phyloP scores from a whole-genome alignment of 2,113 vertebrate species.

The Bos indicus region DNA sequence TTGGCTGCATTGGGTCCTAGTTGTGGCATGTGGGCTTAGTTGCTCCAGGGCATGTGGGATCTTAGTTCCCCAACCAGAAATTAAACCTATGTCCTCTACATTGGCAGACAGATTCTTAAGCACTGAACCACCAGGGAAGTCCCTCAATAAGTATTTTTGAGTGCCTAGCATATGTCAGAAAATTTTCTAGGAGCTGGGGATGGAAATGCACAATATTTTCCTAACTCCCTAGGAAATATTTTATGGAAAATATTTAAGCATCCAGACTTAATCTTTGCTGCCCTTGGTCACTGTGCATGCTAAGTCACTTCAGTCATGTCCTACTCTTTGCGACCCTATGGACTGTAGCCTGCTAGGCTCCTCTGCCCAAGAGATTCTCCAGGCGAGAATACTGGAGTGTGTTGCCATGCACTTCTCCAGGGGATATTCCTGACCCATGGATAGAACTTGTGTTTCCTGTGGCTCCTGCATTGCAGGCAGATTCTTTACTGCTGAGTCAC shows the following conservation, averaged over 20 bases:
- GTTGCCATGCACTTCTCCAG: not conserved
- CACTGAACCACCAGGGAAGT: not conserved
- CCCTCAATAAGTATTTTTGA: constrained; percentile 54
- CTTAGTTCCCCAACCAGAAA: not conserved
- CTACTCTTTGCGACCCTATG: not conserved
- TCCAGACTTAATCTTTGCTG: not conserved
- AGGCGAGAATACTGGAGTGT: not conserved
- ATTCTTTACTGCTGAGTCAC: not conserved
- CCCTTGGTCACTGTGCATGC: not conserved
- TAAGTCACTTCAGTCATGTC: not conserved
- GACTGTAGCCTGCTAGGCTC: not conserved
- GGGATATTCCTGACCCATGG: not conserved
- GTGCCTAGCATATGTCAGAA: not conserved
- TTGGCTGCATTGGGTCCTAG: not conserved
- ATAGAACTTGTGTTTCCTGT: not conserved
- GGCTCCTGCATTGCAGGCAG: not conserved
- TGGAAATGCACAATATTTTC: not conserved
- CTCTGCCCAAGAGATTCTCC: not conserved
- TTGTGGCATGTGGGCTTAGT: not conserved
- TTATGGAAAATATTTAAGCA: not conserved
- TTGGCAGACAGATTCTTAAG: not conserved
- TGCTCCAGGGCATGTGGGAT: not conserved
- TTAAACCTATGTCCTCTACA: not conserved
- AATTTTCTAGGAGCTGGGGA: not conserved
- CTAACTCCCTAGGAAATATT: not conserved